Conservation (phyloP, 1,140 invertebrate species). For the fruit fly (Drosophila melanogaster) region DNA sequence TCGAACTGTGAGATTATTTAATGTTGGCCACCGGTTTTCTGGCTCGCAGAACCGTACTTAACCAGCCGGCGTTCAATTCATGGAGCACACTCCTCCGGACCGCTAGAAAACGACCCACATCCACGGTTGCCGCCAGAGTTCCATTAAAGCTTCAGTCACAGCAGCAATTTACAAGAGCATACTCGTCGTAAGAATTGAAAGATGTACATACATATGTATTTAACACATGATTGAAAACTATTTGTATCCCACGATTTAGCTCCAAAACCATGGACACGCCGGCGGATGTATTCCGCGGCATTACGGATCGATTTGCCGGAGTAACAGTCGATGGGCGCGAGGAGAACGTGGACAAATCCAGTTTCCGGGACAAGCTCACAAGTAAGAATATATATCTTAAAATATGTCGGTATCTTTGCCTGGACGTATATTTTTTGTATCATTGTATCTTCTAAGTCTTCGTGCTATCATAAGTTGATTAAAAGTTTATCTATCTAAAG, state of each 20-base stretch:
- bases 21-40: conserved; percentile 63
- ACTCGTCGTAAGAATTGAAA: neutral
- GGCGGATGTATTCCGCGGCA: conserved; percentile 86
- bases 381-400: conserved; percentile 83
- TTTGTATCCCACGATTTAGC: conserved; percentile 4
- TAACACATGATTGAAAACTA: neutral
- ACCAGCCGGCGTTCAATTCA: conserved; percentile 42
- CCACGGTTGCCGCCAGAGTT: neutral
- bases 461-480: conserved; percentile 16
- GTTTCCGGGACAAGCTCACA: conserved; percentile 86
- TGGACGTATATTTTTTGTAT: too few species aligned
- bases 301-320: conserved; percentile 89
- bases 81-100: conserved; percentile 38
- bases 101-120: conserved; percentile 14
- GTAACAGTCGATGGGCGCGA: conserved; percentile 88
- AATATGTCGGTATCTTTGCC: too few species aligned
- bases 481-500: conserved; percentile 15
- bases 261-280: conserved; percentile 60
- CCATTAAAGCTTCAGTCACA: conserved; percentile 1
- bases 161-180: neutral
- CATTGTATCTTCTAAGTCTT: too few species aligned
- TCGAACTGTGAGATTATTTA: conserved; percentile 52
- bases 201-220: neutral
- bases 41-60: conserved; percentile 36
- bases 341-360: conserved; percentile 73